A percentile compares a stretch with the other conserved stretches of the same genome.
Evolutionary conservation across 2,113 vertebrate species (phyloP).

Genomic region (Zosterops hypoxanthus): DNA sequence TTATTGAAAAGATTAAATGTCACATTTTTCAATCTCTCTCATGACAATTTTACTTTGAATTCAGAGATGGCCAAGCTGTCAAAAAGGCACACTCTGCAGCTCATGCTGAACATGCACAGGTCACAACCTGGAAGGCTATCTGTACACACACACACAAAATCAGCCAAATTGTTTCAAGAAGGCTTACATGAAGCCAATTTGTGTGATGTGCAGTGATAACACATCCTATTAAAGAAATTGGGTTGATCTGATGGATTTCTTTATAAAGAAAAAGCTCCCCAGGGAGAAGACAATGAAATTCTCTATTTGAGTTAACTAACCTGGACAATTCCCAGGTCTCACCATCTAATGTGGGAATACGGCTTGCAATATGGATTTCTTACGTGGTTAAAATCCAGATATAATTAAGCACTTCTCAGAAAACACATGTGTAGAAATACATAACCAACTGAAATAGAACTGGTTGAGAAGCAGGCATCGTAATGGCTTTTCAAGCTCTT

Average conservation of each 20-base stretch:
- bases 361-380: neutral
- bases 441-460: neutral
- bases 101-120: neutral
- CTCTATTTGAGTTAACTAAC: neutral
- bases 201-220: neutral
- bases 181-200: neutral
- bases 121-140: neutral
- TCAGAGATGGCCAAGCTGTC: conserved; percentile 27
- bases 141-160: neutral
- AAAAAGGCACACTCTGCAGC: neutral
- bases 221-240: neutral
- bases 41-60: conserved; percentile 8
- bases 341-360: neutral
- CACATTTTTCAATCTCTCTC: conserved; percentile 22
- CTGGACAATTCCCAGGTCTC: neutral
- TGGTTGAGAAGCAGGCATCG: neutral
- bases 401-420: neutral
- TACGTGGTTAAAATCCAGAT: neutral
- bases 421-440: neutral
- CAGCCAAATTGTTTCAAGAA: neutral
- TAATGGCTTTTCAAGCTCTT: neutral
- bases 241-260: neutral
- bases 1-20: conserved; percentile 47
- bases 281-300: neutral
- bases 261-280: neutral